Percentiles rank a stretch among this genome's conserved stretches.
Conservation (phyloP, 2,888 invertebrate species). For the Trichopria drosophilae region DNA sequence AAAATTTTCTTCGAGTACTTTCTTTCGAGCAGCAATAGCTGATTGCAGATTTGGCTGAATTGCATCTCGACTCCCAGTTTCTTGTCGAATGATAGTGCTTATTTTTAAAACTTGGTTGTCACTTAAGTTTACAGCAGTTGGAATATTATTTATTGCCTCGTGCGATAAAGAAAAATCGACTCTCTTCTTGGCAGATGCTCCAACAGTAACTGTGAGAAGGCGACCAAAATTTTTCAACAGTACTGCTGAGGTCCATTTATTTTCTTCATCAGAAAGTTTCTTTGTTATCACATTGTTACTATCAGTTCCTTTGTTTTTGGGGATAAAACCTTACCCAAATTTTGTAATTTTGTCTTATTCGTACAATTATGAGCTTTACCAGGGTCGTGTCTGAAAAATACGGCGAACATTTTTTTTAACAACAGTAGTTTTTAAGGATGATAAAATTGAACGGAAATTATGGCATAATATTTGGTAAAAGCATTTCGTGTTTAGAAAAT, state of each 20-base stretch:
- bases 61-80: background rate
- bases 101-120: background rate
- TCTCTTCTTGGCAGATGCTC: background rate
- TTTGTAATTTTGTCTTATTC: too few relatives aligned
- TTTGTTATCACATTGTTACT: background rate
- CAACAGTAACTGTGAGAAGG: background rate
- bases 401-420: background rate
- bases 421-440: conserved; percentile 1
- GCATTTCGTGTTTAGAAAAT: background rate
- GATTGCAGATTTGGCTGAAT: background rate
- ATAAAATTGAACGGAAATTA: conserved; percentile 1
- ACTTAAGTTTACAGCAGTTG: background rate
- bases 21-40: background rate
- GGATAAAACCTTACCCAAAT: background rate
- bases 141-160: too few relatives aligned
- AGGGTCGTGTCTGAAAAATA: background rate
- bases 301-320: background rate
- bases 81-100: background rate
- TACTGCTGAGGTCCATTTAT: too few relatives aligned
- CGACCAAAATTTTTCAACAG: too few relatives aligned
- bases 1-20: background rate
- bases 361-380: conserved; percentile 1
- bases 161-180: too few relatives aligned
- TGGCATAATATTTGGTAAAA: conserved; percentile 1
- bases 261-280: background rate